Evolutionary conservation across 2,888 invertebrate species (phyloP).

Genomic region (Chymomyza caudatula): DNA sequence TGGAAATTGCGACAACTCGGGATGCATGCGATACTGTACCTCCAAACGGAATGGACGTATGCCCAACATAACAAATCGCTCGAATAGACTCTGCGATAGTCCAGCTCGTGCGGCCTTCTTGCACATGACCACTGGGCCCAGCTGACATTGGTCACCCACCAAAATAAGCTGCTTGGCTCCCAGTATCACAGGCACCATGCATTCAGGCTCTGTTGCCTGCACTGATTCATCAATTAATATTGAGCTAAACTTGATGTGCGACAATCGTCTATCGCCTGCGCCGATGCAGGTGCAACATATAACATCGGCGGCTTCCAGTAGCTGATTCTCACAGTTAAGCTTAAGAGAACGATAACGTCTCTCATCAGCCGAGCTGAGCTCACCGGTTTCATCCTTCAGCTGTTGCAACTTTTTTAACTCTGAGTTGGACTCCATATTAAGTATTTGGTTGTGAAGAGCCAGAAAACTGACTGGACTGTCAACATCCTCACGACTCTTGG

Average conservation of each 20-base stretch:
- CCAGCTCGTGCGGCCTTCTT: constrained; percentile 99
- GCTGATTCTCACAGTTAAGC: constrained; percentile 92
- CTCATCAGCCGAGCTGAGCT: constrained; percentile 96
- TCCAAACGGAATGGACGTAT: constrained; percentile 97
- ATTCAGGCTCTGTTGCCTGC: constrained; percentile 98
- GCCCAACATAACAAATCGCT: constrained; percentile 96
- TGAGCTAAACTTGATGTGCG: constrained; percentile 94
- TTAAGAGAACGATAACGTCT: constrained; percentile 94
- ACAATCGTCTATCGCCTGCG: constrained; percentile 96
- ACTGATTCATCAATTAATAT: constrained; percentile 98
- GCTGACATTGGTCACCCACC: constrained; percentile 99
- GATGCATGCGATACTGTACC: constrained; percentile 99
- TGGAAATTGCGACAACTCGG: constrained; percentile 97
- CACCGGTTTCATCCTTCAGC: constrained; percentile 98
- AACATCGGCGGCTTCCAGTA: constrained; percentile 97
- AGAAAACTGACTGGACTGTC: constrained; percentile 98
- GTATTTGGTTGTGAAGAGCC: constrained; percentile 97
- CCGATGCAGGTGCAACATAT: constrained; percentile 99
- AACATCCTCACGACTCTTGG: constrained; percentile 98
- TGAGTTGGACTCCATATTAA: constrained; percentile 94
- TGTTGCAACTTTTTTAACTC: constrained; percentile 97
- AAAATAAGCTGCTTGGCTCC: constrained; percentile 98
- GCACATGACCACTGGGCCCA: constrained; percentile 99
- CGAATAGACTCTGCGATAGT: constrained; percentile 97
- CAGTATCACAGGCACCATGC: constrained; percentile 98